phyloP scores from a whole-genome alignment of 2,113 vertebrate species.

The Sceloporus undulatus region DNA sequence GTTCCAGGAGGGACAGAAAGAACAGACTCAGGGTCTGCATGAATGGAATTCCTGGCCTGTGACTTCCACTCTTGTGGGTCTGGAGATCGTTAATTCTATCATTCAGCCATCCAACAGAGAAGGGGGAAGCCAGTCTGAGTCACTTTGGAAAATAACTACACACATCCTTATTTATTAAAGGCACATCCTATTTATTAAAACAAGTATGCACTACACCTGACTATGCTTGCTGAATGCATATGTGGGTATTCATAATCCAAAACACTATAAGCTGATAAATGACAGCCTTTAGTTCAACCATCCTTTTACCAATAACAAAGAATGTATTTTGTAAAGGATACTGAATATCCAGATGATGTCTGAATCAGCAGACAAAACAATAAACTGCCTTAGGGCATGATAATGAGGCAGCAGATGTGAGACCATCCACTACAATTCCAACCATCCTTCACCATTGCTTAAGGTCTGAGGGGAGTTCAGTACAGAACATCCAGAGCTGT shows the following conservation, averaged over 20 bases:
- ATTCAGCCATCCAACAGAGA: neutral
- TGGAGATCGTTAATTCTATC: neutral
- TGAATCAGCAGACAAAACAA: neutral
- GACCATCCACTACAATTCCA: neutral
- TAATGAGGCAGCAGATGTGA: neutral
- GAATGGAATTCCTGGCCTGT: too few species aligned
- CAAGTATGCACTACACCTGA: neutral
- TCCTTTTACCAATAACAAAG: neutral
- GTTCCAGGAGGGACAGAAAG: too few species aligned
- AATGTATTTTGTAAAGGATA: too few species aligned
- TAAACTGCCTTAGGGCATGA: neutral
- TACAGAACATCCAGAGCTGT: too few species aligned
- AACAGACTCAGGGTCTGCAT: too few species aligned
- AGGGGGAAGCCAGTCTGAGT: neutral
- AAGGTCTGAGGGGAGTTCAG: too few species aligned
- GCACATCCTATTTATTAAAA: too few species aligned
- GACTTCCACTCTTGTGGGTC: too few species aligned
- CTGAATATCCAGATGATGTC: neutral
- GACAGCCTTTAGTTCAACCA: neutral
- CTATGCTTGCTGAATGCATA: neutral
- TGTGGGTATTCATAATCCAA: neutral
- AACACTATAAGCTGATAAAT: neutral
- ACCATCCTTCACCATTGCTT: too few species aligned
- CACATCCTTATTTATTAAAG: neutral
- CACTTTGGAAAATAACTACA: neutral